Base-by-base conservation (phyloP, 2,888 invertebrate species). In the Pachymerium ferrugineum region DNA sequence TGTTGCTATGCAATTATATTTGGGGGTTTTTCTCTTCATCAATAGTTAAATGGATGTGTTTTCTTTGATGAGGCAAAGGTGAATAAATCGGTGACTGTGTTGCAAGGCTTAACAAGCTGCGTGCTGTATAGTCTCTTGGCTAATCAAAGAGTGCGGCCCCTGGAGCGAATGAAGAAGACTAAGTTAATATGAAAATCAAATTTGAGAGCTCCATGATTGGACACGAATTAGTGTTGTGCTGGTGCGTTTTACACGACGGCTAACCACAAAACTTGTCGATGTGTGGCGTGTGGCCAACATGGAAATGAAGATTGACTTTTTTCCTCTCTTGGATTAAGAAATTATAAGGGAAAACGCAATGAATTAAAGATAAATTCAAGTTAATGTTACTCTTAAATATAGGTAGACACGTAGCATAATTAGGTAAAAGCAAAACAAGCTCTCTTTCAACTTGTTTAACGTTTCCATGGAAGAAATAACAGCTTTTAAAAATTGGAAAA, bases 171-270 rank as follows among this genome's bases (percentile, higher is more conserved):
- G 22, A 28, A 54, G 54, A 54, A 54, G 54, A 54, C 54, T 54
- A 54, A 54, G 54, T 54, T 54, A 54, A 54, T 54, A 54, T 54
- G 54, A 54, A 54, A 54, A 54, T 54, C 54, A 54, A 54, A 54
- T 54, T 54, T 54, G 25, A 54, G 54, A 54, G 54, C 28, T 54
- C 8, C 54, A 54, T 54, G 54, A 54, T 54, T 54, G 54, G 54
- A 54, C 54, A 54, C 54, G 54, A 54, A 54, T 54, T 54, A 54
- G 54, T 54, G n/a, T n/a, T n/a, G n/a, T 28, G 22, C 5, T 54
- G 25, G 25, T 54, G 28, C 54, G 54, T 54, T 54, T n/a, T 54
- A 54, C 25, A 54, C 54, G 54, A 54, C 28, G 54, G 54, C 54
- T 54, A 54, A 54, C 54, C 54, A 54, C 54, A 54, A 47, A 28